These are phyloP conservation scores for Erebia aethiops DNA, from an alignment of 2,888 invertebrate species.

Conservation along the genomic window DNA sequence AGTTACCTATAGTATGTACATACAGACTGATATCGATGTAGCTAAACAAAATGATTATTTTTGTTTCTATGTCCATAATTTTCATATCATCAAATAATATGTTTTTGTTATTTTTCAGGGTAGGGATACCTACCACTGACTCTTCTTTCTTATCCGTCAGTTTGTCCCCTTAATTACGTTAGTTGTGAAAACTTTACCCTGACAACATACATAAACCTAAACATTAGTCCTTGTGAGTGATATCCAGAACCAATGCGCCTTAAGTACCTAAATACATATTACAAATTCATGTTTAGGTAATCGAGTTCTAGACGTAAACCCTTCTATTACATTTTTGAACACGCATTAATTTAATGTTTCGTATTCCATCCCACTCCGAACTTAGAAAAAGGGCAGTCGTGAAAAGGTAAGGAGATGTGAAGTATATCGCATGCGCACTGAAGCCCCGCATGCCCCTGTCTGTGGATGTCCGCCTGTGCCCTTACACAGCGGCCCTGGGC, in stretches of 20 bases:
- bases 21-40: too few relatives aligned
- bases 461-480: conserved; percentile 56
- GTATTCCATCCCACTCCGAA: conserved; percentile 80
- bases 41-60: too few relatives aligned
- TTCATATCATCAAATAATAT: too few relatives aligned
- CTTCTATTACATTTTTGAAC: conserved; percentile 22
- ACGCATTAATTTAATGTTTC: conserved; percentile 80
- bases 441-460: conserved; percentile 75
- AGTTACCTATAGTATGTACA: too few relatives aligned
- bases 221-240: not conserved
- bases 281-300: not conserved
- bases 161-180: not conserved
- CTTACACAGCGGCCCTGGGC: conserved; percentile 69
- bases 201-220: not conserved
- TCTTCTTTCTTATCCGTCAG: not conserved
- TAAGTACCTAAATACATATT: too few relatives aligned
- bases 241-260: not conserved
- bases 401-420: conserved; percentile 89
- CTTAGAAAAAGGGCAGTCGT: conserved; percentile 93
- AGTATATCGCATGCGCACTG: conserved; percentile 71
- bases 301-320: not conserved
- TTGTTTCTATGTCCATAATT: too few relatives aligned
- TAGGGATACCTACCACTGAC: too few relatives aligned
- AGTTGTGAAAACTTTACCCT: not conserved
- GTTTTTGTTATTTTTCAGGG: too few relatives aligned